Conservation (phyloP, 2,797 vertebrate genomes). For the Chelidonichthys spinosus region DNA sequence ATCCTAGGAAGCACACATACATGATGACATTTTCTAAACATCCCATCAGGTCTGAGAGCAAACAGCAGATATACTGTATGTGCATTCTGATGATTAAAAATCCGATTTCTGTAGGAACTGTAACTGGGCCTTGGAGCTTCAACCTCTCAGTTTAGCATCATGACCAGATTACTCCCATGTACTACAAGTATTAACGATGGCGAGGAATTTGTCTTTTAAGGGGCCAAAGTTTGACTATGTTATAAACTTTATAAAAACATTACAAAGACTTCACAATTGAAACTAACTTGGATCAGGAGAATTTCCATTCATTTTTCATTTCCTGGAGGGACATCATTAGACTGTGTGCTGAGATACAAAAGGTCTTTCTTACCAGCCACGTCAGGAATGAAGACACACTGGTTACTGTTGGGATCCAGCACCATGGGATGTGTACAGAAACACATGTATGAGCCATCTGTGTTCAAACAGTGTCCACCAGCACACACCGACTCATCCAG, state of each 20-base stretch:
- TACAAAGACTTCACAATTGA: neutral
- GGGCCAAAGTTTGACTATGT: neutral
- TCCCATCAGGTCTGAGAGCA: too few species aligned
- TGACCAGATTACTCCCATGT: neutral
- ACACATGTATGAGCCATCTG: slow-evolving; percentile 93
- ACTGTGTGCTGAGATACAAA: neutral
- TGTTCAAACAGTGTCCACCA: slow-evolving; percentile 92
- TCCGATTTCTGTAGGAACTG: too few species aligned
- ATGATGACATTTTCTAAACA: too few species aligned
- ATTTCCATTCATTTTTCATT: neutral
- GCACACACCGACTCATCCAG: slow-evolving; percentile 90
- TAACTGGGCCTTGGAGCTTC: too few species aligned
- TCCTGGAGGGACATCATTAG: neutral
- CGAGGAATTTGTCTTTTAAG: neutral
- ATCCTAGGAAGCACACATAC: too few species aligned
- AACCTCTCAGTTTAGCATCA: too few species aligned
- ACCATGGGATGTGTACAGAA: slow-evolving; percentile 92
- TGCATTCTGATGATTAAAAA: too few species aligned
- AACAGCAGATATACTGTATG: too few species aligned
- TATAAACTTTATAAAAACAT: neutral
- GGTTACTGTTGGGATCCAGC: slow-evolving; percentile 84
- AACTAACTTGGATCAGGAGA: neutral
- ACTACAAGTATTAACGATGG: neutral
- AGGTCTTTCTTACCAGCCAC: slow-evolving; percentile 80
- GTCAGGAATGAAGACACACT: slow-evolving; percentile 84